Base-by-base conservation (phyloP, 2,888 invertebrate species). In the Helicoverpa assulta region DNA sequence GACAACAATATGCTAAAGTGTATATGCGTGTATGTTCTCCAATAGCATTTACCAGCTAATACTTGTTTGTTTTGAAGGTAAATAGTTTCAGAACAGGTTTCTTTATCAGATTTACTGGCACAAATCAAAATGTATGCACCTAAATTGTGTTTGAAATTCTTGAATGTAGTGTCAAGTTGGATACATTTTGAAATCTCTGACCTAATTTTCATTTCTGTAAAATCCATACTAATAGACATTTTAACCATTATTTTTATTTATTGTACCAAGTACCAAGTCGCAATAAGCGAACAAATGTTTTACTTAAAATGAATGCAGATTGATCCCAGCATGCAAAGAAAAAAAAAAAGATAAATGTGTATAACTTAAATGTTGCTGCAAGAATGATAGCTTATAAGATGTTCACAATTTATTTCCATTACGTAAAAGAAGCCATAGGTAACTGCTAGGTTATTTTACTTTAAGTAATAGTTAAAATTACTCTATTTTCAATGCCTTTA, bases 351-450 rank as follows among this genome's bases (percentile, higher is more conserved):
- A 4, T 40, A 40, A 40, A 40, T 40, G 40, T 5, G 40, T 40
- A 12, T 10, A 40, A 14, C 40, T 40, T 50, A 55, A 62, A 43
- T 10, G 43, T 19, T 10, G 14, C 43, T 5, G 19, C 16, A 52
- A 18, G 21, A 21, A 18, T 61, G 10, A 14, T 40, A 40, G 40
- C 33, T 21, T 52, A 26, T 73, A 51, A 47, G 29, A 59, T 47
- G 18, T 50, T 47, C 12, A 33, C 21, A 6, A 7, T n/a, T 62
- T 37, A 16, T 62, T 62, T 58, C 21, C 5, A 47, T 73, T 40
- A 62, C 26, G 37, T 73, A 51, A 58, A 40, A 29, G 26, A 55
- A 59, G 54, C 51, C 43, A 47, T 53, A 40, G 14, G 40, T 40
- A 50, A 21, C n/a, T 47, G 47, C n/a, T 54, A 18, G 6, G 14